Evolutionary conservation across 2,797 vertebrate species (phyloP), one percentile per base, ranked within the genome.

Genomic region (Hylomyscus alleni): DNA sequence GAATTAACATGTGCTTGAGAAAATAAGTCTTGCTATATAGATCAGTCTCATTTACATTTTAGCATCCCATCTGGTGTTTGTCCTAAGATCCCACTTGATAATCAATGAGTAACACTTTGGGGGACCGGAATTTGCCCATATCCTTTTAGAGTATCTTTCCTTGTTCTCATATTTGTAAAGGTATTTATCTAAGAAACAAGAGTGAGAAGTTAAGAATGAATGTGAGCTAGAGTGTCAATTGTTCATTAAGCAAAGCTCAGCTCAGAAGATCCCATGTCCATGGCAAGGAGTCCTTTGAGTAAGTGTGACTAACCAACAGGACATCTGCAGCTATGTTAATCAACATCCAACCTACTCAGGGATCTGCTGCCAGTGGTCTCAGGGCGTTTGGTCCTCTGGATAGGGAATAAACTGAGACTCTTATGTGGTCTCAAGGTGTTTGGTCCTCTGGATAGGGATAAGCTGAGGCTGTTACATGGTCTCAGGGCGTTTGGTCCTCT

Each of bases 1-100:
- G 88, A 84, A 92, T 83, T 47, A 50, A 15, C 24, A 65, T 10
- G 50, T 87, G 2, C 84, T 81, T 89, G 60, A 29, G 90, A 96
- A 83, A 96, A 78, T 92, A 89, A 95, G 47, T 31, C 62, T 58
- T 90, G 24, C 17, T 89, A 11, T 84, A 37, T n/a, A 88, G 8
- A 50, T 56, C 44, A 72, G 6, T 89, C 44, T 24, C 62, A 73
- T 44, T 93, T 65, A 58, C 22, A 73, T 76, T 77, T 90, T 72
- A 92, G 12, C 67, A 58, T 78, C 13, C 11, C 22, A 54, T 19
- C 37, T 75, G 10, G 54, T 83, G 13, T 47, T 44, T 91, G 15
- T 69, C 8, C 90, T 56, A 65, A 96, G 94, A 62, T 20, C 26
- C 20, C 12, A 11, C 14, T 0, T 37, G 11, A 44, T 91, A 72